Percentiles rank a stretch among this genome's conserved stretches.
These are phyloP conservation scores for Seriola rivoliana DNA, from an alignment of 2,113 vertebrate species.

Conservation along the genomic window DNA sequence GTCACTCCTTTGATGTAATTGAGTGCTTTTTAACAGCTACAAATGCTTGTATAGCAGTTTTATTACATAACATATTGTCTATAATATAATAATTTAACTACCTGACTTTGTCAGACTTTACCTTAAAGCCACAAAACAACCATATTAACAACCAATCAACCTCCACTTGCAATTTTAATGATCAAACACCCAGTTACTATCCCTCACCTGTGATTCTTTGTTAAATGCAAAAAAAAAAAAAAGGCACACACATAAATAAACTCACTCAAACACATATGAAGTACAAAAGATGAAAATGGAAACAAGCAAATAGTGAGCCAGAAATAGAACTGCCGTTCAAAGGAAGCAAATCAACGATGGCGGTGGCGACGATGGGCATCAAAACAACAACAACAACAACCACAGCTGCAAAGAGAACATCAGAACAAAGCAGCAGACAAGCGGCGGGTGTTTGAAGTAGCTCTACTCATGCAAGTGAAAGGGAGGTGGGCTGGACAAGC, in stretches of 20 bases:
- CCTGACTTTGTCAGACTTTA: slow-evolving; percentile 1
- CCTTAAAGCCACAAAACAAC: slow-evolving; percentile 27
- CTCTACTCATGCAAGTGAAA: slow-evolving; percentile 79
- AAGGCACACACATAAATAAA: slow-evolving; percentile 22
- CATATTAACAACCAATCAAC: slow-evolving; percentile 25
- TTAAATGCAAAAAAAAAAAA: slow-evolving; percentile 47
- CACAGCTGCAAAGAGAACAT: slow-evolving; percentile 65
- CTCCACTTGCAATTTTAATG: slow-evolving; percentile 23
- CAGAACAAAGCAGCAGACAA: slow-evolving; percentile 70
- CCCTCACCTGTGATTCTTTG: slow-evolving; percentile 26
- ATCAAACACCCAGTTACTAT: slow-evolving; percentile 59
- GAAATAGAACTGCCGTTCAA: slow-evolving; percentile 58
- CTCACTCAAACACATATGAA: slow-evolving; percentile 30
- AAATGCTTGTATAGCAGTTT: neutral
- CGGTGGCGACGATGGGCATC: slow-evolving; percentile 50
- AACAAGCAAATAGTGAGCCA: slow-evolving; percentile 58
- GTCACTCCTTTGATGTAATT: neutral
- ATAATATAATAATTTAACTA: neutral
- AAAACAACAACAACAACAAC: slow-evolving; percentile 64
- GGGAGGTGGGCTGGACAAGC: slow-evolving; percentile 55
- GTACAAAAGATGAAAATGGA: slow-evolving; percentile 61
- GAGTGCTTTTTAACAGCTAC: neutral
- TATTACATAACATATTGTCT: neutral
- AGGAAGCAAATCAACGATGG: slow-evolving; percentile 67
- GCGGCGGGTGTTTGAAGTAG: slow-evolving; percentile 68